phyloP scores from a whole-genome alignment of 2,797 vertebrate species.

The Tapirus indicus region DNA sequence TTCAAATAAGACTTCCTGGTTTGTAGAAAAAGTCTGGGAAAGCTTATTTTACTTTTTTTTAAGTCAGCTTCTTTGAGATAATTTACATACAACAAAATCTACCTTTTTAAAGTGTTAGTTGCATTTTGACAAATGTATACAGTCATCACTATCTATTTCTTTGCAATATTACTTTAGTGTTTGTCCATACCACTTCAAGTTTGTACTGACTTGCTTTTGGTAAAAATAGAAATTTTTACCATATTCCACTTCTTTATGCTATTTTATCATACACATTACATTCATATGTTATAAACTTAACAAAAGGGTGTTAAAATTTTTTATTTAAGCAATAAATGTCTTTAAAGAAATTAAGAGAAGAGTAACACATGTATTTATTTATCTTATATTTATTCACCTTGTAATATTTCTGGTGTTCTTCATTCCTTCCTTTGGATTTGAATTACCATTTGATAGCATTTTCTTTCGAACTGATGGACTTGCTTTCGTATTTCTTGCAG shows the following conservation, averaged over 20 bases:
- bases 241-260: background rate
- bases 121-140: background rate
- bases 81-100: background rate
- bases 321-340: background rate
- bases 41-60: background rate
- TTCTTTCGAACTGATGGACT: background rate
- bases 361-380: background rate
- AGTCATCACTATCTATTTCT: background rate
- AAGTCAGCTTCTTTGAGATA: background rate
- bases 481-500: background rate
- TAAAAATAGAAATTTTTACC: background rate
- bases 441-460: background rate
- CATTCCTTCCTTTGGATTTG: background rate
- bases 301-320: background rate
- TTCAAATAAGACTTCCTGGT: background rate
- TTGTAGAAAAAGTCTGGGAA: background rate
- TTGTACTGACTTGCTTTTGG: background rate
- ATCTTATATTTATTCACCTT: background rate
- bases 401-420: background rate
- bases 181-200: background rate
- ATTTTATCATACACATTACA: background rate
- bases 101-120: background rate
- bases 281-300: background rate
- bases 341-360: background rate
- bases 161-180: background rate